Percentiles rank a stretch among this genome's conserved stretches.
phyloP scores from a whole-genome alignment of 2,888 invertebrate genomes.

The Alloplasta piceator region DNA sequence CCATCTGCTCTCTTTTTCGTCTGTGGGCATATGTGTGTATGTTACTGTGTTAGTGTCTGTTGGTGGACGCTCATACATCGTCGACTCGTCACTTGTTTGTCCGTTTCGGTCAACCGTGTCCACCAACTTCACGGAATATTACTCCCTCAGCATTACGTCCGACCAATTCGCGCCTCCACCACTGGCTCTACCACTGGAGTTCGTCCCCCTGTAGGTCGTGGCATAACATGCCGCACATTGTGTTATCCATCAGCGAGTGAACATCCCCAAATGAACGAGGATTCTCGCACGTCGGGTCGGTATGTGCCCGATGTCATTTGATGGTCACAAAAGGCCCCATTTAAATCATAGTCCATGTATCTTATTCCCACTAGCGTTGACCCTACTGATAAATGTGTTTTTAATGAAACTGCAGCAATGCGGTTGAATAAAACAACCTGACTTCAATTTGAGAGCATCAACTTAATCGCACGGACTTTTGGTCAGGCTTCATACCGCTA shows the following conservation, averaged over 20 bases:
- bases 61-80: background rate
- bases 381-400: no score
- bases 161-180: constrained; percentile 50
- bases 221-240: constrained; percentile 29
- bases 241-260: constrained; percentile 13
- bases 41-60: background rate
- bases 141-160: constrained; percentile 55
- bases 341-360: background rate
- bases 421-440: no score
- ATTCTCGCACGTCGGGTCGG: background rate
- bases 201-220: constrained; percentile 23
- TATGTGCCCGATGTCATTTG: background rate
- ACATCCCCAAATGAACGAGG: constrained; percentile 26
- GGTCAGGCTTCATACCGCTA: background rate
- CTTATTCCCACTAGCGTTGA: no score
- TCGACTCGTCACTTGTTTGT: constrained; percentile 39
- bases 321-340: background rate
- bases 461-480: background rate
- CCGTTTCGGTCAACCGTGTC: constrained; percentile 38
- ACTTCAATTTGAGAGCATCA: no score
- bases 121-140: constrained; percentile 54
- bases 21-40: constrained; percentile 10
- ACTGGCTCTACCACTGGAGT: constrained; percentile 21
- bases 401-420: no score
- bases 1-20: constrained; percentile 6